Percentiles rank a stretch among this genome's conserved stretches.
These are phyloP conservation scores for Schizopygopsis pylzovi DNA, from an alignment of 2,797 vertebrate genomes.

Conservation along the genomic window DNA sequence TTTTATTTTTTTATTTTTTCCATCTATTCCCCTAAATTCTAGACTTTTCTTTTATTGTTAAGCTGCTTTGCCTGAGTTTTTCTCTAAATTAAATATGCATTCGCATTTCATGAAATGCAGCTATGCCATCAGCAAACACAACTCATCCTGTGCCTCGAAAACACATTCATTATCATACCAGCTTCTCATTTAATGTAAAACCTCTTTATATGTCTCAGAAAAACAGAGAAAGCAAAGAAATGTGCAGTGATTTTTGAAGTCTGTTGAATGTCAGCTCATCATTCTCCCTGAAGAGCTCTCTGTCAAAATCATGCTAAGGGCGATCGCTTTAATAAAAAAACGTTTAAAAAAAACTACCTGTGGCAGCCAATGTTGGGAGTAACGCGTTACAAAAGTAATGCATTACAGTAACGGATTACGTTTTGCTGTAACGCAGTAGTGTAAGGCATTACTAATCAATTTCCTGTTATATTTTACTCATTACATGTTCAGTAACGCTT, in stretches of 20 bases:
- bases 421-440: too few relatives aligned
- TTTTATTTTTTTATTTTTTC: too few relatives aligned
- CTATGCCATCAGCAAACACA: conserved; percentile 4
- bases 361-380: neutral
- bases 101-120: too few relatives aligned
- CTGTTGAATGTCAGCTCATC: neutral
- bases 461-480: too few relatives aligned
- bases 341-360: neutral
- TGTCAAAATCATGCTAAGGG: neutral
- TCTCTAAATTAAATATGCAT: too few relatives aligned
- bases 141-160: conserved; percentile 19
- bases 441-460: too few relatives aligned
- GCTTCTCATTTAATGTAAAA: conserved; percentile 14
- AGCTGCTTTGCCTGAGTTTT: too few relatives aligned
- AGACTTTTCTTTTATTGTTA: too few relatives aligned
- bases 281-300: neutral
- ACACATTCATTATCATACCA: conserved; percentile 36
- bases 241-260: neutral
- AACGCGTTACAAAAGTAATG: too few relatives aligned
- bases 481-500: too few relatives aligned
- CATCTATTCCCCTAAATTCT: too few relatives aligned
- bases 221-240: neutral
- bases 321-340: neutral
- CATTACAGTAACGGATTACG: too few relatives aligned
- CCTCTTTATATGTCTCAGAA: conserved; percentile 16